Evolutionary conservation across 2,113 vertebrate genomes (phyloP).

Genomic region (Podiceps cristatus): DNA sequence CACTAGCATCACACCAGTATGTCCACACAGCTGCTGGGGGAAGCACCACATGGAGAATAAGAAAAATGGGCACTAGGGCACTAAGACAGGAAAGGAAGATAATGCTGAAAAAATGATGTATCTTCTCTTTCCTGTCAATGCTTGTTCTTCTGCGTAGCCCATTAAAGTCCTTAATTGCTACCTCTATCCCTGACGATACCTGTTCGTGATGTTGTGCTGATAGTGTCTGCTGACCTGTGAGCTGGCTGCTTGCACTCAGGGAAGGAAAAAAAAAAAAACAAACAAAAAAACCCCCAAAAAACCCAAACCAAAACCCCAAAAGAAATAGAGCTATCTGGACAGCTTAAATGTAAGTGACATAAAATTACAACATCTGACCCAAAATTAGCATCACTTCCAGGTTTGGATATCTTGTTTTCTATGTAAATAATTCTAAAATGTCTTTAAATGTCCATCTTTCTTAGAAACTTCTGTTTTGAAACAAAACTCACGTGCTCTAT

Average conservation of each 20-base stretch:
- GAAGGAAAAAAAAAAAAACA: too few relatives aligned
- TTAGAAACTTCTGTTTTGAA: neutral
- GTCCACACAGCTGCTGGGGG: neutral
- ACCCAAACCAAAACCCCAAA: too few relatives aligned
- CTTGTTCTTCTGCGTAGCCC: neutral
- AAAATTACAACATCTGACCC: neutral
- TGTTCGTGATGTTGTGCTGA: neutral
- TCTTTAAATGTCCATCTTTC: neutral
- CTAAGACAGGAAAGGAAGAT: neutral
- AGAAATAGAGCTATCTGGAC: neutral
- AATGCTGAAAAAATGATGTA: neutral
- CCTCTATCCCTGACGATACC: neutral
- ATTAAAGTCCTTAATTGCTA: neutral
- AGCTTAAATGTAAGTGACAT: neutral
- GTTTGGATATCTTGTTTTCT: neutral
- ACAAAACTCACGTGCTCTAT: neutral
- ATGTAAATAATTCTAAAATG: neutral
- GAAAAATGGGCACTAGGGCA: accelerated
- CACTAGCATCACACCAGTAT: neutral
- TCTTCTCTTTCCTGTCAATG: neutral
- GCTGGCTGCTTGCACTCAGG: neutral
- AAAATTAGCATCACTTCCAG: neutral
- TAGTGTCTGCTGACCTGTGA: neutral
- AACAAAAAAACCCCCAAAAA: too few relatives aligned
- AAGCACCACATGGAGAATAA: neutral